Evolutionary conservation across 2,113 vertebrate species (phyloP).

Genomic region (Brachirus orientalis): DNA sequence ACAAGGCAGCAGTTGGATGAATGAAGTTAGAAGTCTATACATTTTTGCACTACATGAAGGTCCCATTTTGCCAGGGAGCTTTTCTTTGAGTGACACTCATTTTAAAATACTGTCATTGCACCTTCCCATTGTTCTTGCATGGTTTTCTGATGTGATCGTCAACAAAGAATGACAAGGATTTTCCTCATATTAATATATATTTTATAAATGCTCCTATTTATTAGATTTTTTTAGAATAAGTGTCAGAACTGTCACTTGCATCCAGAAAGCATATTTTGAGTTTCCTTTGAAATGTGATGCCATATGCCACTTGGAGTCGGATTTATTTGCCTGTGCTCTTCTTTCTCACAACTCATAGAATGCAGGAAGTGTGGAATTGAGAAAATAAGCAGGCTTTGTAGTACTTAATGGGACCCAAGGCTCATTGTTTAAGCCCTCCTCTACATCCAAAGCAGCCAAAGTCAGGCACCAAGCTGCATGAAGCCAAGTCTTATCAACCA

Average conservation of each 20-base stretch:
- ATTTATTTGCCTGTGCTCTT: conserved; percentile 71
- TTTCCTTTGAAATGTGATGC: conserved; percentile 75
- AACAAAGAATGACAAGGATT: conserved; percentile 46
- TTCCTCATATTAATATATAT: conserved; percentile 43
- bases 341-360: conserved; percentile 74
- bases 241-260: conserved; percentile 81
- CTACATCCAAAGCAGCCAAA: conserved; percentile 65
- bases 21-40: conserved; percentile 23
- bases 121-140: conserved; percentile 60
- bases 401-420: conserved; percentile 73
- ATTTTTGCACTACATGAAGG: conserved; percentile 1
- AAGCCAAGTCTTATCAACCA: conserved; percentile 73
- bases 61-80: conserved; percentile 7
- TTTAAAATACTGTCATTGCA: conserved; percentile 50
- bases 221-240: conserved; percentile 66
- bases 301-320: conserved; percentile 65
- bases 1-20: conserved; percentile 56
- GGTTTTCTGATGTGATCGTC: conserved; percentile 70
- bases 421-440: conserved; percentile 67
- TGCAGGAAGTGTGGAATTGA: conserved; percentile 73
- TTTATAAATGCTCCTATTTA: conserved; percentile 44
- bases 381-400: conserved; percentile 76
- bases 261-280: conserved; percentile 71
- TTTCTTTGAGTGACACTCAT: conserved; percentile 25
- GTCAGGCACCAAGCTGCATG: conserved; percentile 55